Evolutionary conservation across 2,113 vertebrate species (phyloP).

Genomic region (Eleginops maclovinus): DNA sequence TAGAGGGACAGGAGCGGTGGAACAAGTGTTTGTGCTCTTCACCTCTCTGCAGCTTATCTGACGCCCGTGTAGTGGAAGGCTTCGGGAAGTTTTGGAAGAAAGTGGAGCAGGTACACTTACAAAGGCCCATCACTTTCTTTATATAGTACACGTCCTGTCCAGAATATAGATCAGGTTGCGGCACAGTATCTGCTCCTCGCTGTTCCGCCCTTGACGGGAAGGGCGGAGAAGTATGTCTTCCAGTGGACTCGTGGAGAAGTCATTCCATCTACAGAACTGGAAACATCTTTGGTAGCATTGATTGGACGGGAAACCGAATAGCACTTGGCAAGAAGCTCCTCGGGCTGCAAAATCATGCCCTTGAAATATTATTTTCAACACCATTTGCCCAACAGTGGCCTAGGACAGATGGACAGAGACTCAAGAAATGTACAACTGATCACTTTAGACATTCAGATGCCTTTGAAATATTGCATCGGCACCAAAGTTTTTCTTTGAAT

Average conservation of each 20-base stretch:
- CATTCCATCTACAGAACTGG: constrained; percentile 11
- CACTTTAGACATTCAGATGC: neutral
- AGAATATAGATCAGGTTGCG: constrained; percentile 82
- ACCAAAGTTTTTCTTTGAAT: neutral
- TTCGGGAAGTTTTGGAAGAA: constrained; percentile 72
- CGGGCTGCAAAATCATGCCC: constrained; percentile 14
- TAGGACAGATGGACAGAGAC: neutral
- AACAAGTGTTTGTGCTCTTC: constrained; percentile 41
- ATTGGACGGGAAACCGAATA: constrained; percentile 35
- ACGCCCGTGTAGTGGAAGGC: constrained; percentile 38
- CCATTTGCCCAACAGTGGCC: neutral
- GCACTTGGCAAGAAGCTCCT: neutral
- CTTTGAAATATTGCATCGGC: neutral
- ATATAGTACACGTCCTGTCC: constrained; percentile 72
- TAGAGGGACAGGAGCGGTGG: neutral
- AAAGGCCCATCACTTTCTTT: constrained; percentile 73
- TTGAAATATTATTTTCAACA: constrained; percentile 52
- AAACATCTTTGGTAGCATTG: constrained; percentile 35
- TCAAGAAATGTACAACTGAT: neutral
- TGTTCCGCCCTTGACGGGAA: constrained; percentile 74
- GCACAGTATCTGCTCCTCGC: constrained; percentile 51
- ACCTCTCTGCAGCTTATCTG: constrained; percentile 66
- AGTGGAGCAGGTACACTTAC: constrained; percentile 74
- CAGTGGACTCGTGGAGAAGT: constrained; percentile 52
- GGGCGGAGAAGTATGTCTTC: constrained; percentile 43